These are phyloP conservation scores for Meliscaeva auricollis DNA, from an alignment of 2,888 invertebrate species.

Conservation along the genomic window DNA sequence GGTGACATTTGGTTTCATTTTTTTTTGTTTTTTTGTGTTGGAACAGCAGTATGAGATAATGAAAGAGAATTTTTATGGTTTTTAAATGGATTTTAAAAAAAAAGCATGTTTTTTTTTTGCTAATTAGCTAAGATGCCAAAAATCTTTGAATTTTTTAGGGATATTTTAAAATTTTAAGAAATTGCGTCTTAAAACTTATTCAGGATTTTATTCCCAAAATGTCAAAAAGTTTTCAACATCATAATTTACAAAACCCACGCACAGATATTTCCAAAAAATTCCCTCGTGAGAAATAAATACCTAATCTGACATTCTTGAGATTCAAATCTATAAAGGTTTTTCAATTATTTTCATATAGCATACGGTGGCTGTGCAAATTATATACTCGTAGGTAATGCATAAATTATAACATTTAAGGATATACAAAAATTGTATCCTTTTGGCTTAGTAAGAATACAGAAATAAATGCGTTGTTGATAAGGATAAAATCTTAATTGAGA, in stretches of 20 bases:
- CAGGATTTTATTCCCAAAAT: not conserved
- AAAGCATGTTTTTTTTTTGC: not conserved
- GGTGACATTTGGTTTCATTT: constrained; percentile 1
- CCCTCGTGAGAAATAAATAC: constrained; percentile 18
- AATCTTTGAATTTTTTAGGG: too few species aligned
- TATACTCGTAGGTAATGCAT: not conserved
- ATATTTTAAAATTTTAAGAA: too few species aligned
- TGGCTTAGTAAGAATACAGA: not conserved
- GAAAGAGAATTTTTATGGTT: constrained; percentile 3
- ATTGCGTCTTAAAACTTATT: too few species aligned
- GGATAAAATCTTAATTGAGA: constrained; percentile 19
- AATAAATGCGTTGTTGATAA: not conserved
- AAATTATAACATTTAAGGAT: not conserved
- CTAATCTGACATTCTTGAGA: not conserved
- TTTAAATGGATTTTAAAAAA: not conserved
- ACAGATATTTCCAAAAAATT: not conserved
- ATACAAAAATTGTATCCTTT: not conserved
- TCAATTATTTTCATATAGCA: constrained; percentile 9
- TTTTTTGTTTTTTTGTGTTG: not conserved
- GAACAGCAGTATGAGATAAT: not conserved
- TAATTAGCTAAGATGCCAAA: too few species aligned
- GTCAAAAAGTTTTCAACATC: not conserved
- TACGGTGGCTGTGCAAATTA: not conserved
- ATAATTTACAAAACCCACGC: not conserved
- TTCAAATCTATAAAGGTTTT: constrained; percentile 3